Percentiles rank a stretch among this genome's conserved stretches.
Conservation (phyloP, 2,113 vertebrate species). For the Oryzias melastigma region DNA sequence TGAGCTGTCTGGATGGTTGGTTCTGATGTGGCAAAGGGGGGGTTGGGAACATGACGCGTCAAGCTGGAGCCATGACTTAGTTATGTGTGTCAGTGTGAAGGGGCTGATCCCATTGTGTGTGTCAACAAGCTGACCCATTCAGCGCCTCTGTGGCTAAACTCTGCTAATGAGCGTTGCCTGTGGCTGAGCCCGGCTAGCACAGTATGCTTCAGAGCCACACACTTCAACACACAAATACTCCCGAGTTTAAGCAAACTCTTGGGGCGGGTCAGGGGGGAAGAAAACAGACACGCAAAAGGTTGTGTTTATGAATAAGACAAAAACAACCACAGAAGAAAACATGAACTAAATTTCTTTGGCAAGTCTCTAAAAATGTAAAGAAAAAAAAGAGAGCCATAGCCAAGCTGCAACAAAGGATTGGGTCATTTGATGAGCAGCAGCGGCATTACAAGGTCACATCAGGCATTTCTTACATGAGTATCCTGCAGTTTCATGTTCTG, state of each 20-base stretch:
- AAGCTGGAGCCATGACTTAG: conserved; percentile 73
- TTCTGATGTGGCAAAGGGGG: conserved; percentile 48
- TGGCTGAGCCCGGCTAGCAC: conserved; percentile 57
- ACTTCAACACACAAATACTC: conserved; percentile 47
- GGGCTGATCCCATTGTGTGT: conserved; percentile 72
- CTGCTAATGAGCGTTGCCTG: conserved; percentile 78
- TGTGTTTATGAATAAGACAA: too few species aligned
- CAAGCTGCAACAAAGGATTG: too few species aligned
- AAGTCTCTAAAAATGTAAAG: too few species aligned
- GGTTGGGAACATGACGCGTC: conserved; percentile 71
- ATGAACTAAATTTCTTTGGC: too few species aligned
- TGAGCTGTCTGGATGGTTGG: conserved; percentile 42
- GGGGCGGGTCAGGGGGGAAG: too few species aligned
- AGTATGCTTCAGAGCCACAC: conserved; percentile 58
- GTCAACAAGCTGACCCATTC: conserved; percentile 76
- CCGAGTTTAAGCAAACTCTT: conserved; percentile 13
- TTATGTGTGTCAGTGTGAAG: conserved; percentile 54
- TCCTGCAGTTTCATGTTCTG: too few species aligned
- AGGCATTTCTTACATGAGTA: too few species aligned
- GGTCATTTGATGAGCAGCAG: too few species aligned
- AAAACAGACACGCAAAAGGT: too few species aligned
- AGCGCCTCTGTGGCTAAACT: conserved; percentile 75
- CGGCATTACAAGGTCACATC: too few species aligned
- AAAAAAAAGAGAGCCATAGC: too few species aligned
- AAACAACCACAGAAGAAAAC: too few species aligned